phyloP scores from a whole-genome alignment of 2,888 invertebrate genomes.

The Aleiodes testaceus region DNA sequence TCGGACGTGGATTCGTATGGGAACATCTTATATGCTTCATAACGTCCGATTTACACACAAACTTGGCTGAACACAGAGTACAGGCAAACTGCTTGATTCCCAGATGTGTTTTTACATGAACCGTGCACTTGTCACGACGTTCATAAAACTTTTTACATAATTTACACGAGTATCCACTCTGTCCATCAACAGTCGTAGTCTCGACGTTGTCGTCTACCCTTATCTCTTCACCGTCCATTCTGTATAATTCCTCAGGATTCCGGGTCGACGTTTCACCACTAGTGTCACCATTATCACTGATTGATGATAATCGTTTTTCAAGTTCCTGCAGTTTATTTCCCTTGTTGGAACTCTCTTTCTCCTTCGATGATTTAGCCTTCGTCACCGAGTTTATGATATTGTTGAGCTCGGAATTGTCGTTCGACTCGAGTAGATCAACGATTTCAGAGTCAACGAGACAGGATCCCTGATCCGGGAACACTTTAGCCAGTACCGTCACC shows the following conservation, averaged over 20 bases:
- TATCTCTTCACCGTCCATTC: slow-evolving; percentile 69
- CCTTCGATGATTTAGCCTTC: slow-evolving; percentile 56
- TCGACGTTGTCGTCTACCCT: slow-evolving; percentile 70
- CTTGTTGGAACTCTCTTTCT: slow-evolving; percentile 51
- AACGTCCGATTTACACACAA: slow-evolving; percentile 71
- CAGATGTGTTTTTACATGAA: slow-evolving; percentile 70
- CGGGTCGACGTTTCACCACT: slow-evolving; percentile 46
- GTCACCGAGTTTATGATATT: slow-evolving; percentile 65
- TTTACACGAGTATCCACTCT: slow-evolving; percentile 67
- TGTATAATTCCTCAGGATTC: slow-evolving; percentile 68
- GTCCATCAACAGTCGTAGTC: slow-evolving; percentile 62
- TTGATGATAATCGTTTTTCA: slow-evolving; percentile 58
- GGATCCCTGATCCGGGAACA: slow-evolving; percentile 70
- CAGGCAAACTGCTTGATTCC: slow-evolving; percentile 70
- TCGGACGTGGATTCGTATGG: slow-evolving; percentile 70
- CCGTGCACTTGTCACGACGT: slow-evolving; percentile 69
- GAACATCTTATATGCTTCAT: slow-evolving; percentile 72
- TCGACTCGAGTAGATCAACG: slow-evolving; percentile 63
- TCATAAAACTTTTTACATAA: slow-evolving; percentile 69
- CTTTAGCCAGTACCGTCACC: slow-evolving; percentile 65
- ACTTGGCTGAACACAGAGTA: slow-evolving; percentile 68
- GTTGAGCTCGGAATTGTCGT: slow-evolving; percentile 64
- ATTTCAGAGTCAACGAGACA: slow-evolving; percentile 68
- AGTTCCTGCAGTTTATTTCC: slow-evolving; percentile 61
- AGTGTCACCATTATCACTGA: slow-evolving; percentile 9